Evolutionary conservation across 2,113 vertebrate species (phyloP), one percentile per base, ranked within the genome.

Genomic region (Xerus inauris): DNA sequence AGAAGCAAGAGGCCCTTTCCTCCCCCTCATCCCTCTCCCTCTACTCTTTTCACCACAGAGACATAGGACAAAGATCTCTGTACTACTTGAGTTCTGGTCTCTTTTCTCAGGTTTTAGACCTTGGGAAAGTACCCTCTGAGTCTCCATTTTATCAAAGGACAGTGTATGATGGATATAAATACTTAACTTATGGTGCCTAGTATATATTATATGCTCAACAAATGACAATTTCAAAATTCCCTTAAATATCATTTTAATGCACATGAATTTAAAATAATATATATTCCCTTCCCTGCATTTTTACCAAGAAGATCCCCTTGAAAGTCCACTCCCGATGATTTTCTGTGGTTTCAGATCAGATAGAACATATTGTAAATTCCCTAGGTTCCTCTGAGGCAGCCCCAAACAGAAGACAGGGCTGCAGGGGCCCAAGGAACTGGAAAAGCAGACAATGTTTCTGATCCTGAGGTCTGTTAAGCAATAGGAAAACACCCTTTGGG

Each of bases 401-500:
- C 49, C 12, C 45, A 94, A 94, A 91, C 38, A 94, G 75, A 95
- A 87, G 62, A 81, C 57, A 59, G 71, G 47, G 38, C 65, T 92
- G 28, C 20, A 42, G 59, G 77, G 84, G 84, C 77, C 65, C 65
- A 49, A 89, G 54, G 57, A 83, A 38, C 51, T 81, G 82, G 92
- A 87, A 87, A 95, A 89, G 81, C 24, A 95, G 92, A 86, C 16
- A 82, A 51, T 38, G 6, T 57, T 93, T 96, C 45, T 94, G 87
- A 12, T 76, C 30, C 86, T 57, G 65, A 96, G 87, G 71, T 94
- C 91, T 91, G 51, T 97, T 95, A 93, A 87, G 97, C 89, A 97
- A 96, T 93, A 93, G 72, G 75, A 96, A 97, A 95, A 96, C 67
- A 96, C 86, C 93, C 91, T 94, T 93, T 51, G 80, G 85, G 94